Conservation (phyloP, 92 coral and sea anemone species). For the Palythoa grandiflora region DNA sequence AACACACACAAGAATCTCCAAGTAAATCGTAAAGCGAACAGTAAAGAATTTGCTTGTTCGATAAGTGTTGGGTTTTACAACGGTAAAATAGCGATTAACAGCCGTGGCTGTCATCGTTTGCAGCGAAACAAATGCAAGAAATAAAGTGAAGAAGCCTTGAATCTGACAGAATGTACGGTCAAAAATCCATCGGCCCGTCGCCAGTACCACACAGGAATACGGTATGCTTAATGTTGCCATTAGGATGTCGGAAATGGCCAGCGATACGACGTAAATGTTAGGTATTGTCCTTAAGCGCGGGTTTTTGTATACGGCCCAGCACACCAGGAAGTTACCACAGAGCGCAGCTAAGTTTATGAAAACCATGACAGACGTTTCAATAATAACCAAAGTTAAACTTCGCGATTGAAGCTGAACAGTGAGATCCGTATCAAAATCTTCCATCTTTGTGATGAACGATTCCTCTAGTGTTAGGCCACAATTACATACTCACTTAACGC, state of each 20-base stretch:
- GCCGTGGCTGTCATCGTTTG: constrained; percentile 91
- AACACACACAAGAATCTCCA: constrained; percentile 55
- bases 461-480: not conserved
- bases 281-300: constrained; percentile 80
- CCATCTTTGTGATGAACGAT: not conserved
- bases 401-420: constrained; percentile 62
- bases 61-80: constrained; percentile 74
- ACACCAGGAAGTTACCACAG: constrained; percentile 80
- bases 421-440: constrained; percentile 12
- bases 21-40: constrained; percentile 46
- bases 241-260: constrained; percentile 82
- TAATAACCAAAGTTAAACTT: constrained; percentile 42
- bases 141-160: constrained; percentile 81
- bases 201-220: constrained; percentile 66
- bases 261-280: constrained; percentile 75
- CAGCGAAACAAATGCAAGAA: constrained; percentile 76
- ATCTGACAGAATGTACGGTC: constrained; percentile 68
- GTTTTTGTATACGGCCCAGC: constrained; percentile 85
- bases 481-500: not conserved
- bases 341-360: constrained; percentile 65
- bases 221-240: constrained; percentile 86
- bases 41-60: constrained; percentile 64
- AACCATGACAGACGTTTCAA: constrained; percentile 72
- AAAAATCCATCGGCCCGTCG: constrained; percentile 76
- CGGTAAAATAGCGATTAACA: constrained; percentile 78